Base-by-base conservation (phyloP, 2,888 invertebrate species). In the Drepana falcataria region DNA sequence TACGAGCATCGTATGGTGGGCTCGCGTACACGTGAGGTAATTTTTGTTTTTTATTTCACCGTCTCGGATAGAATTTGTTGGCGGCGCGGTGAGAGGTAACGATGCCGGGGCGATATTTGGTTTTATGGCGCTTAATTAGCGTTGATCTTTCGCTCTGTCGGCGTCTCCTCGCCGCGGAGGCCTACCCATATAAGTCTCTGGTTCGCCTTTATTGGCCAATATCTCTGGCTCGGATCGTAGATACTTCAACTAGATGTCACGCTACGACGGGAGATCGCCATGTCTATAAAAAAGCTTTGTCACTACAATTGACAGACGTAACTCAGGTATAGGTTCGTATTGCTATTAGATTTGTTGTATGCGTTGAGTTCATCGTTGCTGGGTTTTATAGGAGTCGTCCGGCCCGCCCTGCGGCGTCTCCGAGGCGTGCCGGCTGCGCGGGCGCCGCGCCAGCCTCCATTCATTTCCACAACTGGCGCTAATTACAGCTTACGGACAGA, bases 61-160 rank as follows among this genome's bases (percentile, higher is more conserved):
- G 61, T 69, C 69, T 68, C 69, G 61, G 69, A 74, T 78, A 77
- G 81, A 76, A 75, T 79, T 79, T 67, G 78, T 79, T 73, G 75
- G 69, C 74, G 75, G 74, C 55, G 59, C 76, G 79, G 86, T 84
- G 85, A 86, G 87, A 87, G 86, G 81, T 81, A 85, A 84, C 80
- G 75, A 78, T 69, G 78, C 75, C 71, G 77, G 79, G 79, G 74
- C 79, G 83, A 85, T 85, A 85, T 88, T 87, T 73, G 81, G 83
- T 85, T 88, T 88, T 89, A 89, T 87, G 78, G 85, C 71, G 79
- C 79, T 85, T 90, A 90, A 88, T 90, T 89, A 89, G 83, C 79
- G 83, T 85, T 77, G 85, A 77, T 82, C 82, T 81, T 80, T 79
- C 79, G 81, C 75, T 83, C 76, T 77, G 81, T 81, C 81, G 81